Percentiles rank a stretch among this genome's conserved stretches.
phyloP scores from a whole-genome alignment of 2,888 invertebrate species.

The Ophraella communa region DNA sequence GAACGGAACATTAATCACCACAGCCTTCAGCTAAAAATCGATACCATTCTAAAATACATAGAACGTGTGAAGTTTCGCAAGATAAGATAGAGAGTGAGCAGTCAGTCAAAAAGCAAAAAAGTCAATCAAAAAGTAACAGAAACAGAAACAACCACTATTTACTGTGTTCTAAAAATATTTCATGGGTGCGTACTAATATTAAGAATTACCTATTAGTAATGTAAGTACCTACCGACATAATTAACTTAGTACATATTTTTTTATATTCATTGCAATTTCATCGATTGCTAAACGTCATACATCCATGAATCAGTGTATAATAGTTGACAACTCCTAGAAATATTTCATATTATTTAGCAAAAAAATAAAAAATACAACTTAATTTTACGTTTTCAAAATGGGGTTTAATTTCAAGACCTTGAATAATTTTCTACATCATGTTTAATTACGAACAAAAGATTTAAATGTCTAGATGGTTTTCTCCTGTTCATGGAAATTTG shows the following conservation, averaged over 20 bases:
- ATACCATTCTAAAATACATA: constrained; percentile 5
- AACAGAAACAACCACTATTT: constrained; percentile 26
- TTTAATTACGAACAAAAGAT: not conserved
- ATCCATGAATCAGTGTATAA: constrained; percentile 5
- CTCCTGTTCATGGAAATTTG: not conserved
- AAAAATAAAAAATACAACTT: not conserved
- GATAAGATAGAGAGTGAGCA: constrained; percentile 10
- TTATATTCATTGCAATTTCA: not conserved
- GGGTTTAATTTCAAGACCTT: not conserved
- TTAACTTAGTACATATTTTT: not conserved
- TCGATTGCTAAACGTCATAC: constrained; percentile 20
- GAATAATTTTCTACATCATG: not conserved
- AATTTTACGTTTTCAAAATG: not conserved
- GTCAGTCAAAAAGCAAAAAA: constrained; percentile 20
- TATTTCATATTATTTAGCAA: not conserved
- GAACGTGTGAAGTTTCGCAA: constrained; percentile 13
- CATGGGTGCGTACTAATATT: constrained; percentile 15
- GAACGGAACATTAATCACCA: constrained; percentile 5
- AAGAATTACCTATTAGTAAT: constrained; percentile 7
- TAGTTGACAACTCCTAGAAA: constrained; percentile 6
- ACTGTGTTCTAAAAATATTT: constrained; percentile 21
- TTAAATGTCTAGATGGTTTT: not conserved
- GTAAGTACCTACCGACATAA: constrained; percentile 20
- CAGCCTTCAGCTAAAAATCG: constrained; percentile 2
- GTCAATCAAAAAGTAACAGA: constrained; percentile 22